Percentiles rank a stretch among this genome's conserved stretches.
phyloP scores from a whole-genome alignment of 2,113 vertebrate species.

The Phylloscopus whistleri region DNA sequence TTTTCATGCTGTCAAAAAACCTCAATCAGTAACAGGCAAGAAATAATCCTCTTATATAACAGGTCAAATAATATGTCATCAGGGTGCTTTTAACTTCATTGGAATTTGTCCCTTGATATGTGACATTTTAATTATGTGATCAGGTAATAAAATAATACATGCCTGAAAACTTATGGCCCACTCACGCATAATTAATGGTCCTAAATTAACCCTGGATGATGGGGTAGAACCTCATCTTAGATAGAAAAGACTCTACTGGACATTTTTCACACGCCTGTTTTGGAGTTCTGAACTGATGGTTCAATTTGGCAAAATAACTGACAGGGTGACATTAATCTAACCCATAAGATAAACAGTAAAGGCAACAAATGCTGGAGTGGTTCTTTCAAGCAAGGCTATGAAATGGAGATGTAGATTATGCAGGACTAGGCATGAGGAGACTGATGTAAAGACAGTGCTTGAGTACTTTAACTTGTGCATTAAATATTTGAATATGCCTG shows the following conservation, averaged over 20 bases:
- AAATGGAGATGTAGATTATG: background rate
- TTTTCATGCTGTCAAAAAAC: conserved; percentile 28
- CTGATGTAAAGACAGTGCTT: background rate
- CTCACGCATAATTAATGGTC: background rate
- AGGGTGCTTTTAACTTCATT: conserved; percentile 57
- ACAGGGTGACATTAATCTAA: background rate
- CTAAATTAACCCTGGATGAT: conserved; percentile 39
- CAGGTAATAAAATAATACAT: conserved; percentile 56
- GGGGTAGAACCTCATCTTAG: conserved; percentile 4
- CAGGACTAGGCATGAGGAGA: background rate
- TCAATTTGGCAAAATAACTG: background rate
- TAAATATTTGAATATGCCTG: background rate
- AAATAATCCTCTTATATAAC: conserved; percentile 49
- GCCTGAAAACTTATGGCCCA: conserved; percentile 50
- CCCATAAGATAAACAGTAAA: conserved; percentile 4
- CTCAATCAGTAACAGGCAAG: background rate
- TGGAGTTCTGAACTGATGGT: background rate
- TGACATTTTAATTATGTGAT: conserved; percentile 62
- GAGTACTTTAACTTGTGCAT: background rate
- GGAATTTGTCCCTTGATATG: conserved; percentile 52
- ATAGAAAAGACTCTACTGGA: background rate
- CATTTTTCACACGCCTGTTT: conserved; percentile 1
- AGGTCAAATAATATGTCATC: conserved; percentile 36
- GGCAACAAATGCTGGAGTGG: background rate
- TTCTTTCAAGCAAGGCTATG: background rate